Conservation (phyloP, 2,113 vertebrate genomes). For the Phocoena phocoena region DNA sequence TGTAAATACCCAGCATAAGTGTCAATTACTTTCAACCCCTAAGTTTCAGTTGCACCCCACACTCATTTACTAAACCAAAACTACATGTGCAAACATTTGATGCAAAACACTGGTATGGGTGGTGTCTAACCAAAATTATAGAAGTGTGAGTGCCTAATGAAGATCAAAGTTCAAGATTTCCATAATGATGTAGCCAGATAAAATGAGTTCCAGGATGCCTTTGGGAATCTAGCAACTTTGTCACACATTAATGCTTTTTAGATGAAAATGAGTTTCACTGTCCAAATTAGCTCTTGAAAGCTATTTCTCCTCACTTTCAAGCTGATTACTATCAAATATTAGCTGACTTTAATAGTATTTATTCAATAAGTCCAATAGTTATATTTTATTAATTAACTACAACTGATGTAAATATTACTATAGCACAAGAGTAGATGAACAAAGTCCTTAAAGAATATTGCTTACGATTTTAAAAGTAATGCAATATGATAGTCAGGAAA, state of each 20-base stretch:
- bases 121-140: constrained; percentile 74
- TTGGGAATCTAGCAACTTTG: constrained; percentile 65
- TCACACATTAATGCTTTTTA: constrained; percentile 71
- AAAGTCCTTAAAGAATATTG: constrained; percentile 62
- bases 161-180: constrained; percentile 79
- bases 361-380: constrained; percentile 16
- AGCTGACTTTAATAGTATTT: constrained; percentile 43
- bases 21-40: constrained; percentile 59
- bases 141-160: constrained; percentile 79
- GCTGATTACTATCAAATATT: background rate
- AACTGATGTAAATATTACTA: constrained; percentile 52
- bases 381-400: constrained; percentile 28
- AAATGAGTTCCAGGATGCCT: constrained; percentile 73
- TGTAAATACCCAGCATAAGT: constrained; percentile 66
- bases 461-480: constrained; percentile 68
- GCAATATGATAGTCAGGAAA: constrained; percentile 59
- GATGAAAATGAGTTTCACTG: constrained; percentile 68
- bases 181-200: constrained; percentile 75
- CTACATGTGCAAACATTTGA: constrained; percentile 43
- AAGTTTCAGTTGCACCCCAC: background rate
- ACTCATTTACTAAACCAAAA: constrained; percentile 54
- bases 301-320: constrained; percentile 36
- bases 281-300: constrained; percentile 60
- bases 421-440: constrained; percentile 56
- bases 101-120: constrained; percentile 39